These are phyloP conservation scores for Heliconius sara DNA, from an alignment of 2,888 invertebrate genomes.

Conservation along the genomic window DNA sequence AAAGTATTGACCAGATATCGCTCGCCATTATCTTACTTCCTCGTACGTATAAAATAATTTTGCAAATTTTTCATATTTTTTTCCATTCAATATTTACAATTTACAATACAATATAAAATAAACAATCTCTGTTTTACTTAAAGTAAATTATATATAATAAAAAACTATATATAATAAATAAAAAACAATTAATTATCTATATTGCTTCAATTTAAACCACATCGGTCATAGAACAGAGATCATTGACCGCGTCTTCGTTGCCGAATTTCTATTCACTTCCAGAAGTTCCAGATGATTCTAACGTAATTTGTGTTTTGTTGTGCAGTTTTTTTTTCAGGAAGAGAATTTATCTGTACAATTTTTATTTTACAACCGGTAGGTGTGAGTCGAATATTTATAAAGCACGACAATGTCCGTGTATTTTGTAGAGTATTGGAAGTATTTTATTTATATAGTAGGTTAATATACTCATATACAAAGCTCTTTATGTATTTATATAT, in stretches of 20 bases:
- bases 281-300: constrained; percentile 24
- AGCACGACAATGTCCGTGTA: neutral
- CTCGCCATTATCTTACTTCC: constrained; percentile 3
- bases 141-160: neutral
- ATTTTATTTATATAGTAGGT: neutral
- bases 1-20: neutral
- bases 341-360: neutral
- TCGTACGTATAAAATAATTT: neutral
- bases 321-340: neutral
- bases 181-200: constrained; percentile 10
- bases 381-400: neutral
- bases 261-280: constrained; percentile 18
- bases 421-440: neutral
- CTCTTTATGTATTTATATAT: too few relatives aligned
- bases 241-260: constrained; percentile 18
- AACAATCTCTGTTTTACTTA: neutral
- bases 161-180: neutral
- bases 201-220: neutral
- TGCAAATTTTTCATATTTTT: neutral
- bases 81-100: neutral
- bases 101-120: neutral
- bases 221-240: neutral
- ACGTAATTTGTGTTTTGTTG: neutral
- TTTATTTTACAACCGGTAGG: neutral
- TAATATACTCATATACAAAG: too few relatives aligned